A percentile compares a stretch with the other conserved stretches of the same genome.
These are phyloP conservation scores for Isurus oxyrinchus DNA, from an alignment of 2,113 vertebrate genomes.

Conservation along the genomic window DNA sequence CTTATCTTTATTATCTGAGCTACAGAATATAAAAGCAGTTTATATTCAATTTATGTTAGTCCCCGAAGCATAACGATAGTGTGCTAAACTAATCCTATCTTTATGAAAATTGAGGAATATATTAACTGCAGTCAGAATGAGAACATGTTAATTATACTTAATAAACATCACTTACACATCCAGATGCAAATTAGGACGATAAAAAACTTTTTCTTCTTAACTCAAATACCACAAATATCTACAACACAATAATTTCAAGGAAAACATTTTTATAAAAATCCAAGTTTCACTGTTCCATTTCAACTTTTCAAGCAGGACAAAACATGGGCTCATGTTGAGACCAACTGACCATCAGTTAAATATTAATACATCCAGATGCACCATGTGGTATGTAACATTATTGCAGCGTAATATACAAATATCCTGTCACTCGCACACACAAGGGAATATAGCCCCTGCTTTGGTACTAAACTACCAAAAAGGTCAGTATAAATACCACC, in stretches of 20 bases:
- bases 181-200: constrained; percentile 2
- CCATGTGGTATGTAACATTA: not conserved
- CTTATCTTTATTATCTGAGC: too few relatives aligned
- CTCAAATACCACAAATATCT: not conserved
- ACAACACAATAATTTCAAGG: not conserved
- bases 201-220: not conserved
- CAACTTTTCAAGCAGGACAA: not conserved
- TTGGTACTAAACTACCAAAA: not conserved
- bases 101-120: not conserved
- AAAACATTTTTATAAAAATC: not conserved
- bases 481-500: not conserved
- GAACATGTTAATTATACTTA: not conserved
- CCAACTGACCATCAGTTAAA: not conserved
- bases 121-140: not conserved
- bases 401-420: not conserved
- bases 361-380: not conserved
- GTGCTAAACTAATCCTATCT: not conserved
- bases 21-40: not conserved
- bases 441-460: not conserved
- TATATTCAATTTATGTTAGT: not conserved
- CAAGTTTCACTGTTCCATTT: not conserved
- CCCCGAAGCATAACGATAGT: not conserved
- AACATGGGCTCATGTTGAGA: not conserved
- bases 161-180: not conserved
- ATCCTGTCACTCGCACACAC: not conserved